These are phyloP conservation scores for Genyomyrus donnyi DNA, from an alignment of 2,113 vertebrate genomes.

Conservation along the genomic window DNA sequence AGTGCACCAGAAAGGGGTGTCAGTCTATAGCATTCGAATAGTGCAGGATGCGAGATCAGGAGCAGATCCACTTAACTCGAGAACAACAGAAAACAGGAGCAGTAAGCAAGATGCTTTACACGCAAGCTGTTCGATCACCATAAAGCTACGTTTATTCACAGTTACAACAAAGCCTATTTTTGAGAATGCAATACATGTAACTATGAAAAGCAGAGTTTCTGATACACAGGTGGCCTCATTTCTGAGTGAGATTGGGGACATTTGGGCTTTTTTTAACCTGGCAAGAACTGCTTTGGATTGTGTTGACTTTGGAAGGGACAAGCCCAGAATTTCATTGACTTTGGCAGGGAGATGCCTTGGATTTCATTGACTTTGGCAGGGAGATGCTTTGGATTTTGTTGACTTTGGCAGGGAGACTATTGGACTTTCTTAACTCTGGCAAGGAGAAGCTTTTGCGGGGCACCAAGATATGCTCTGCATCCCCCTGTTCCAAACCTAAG, in stretches of 20 bases:
- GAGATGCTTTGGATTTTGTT: not conserved
- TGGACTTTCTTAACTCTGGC: not conserved
- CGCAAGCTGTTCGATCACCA: not conserved
- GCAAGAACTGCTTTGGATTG: not conserved
- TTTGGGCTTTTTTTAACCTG: not conserved
- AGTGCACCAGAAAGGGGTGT: not conserved
- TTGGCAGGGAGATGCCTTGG: not conserved
- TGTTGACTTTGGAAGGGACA: not conserved
- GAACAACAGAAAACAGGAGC: not conserved
- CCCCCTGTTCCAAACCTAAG: not conserved
- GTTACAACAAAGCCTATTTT: not conserved
- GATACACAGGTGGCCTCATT: not conserved
- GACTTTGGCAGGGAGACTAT: not conserved
- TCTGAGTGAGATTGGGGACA: not conserved
- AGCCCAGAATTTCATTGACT: not conserved
- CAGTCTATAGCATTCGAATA: not conserved
- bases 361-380: not conserved
- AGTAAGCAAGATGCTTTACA: not conserved
- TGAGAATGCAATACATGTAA: not conserved
- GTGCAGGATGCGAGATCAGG: not conserved
- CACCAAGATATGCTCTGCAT: not conserved
- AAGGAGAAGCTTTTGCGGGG: not conserved
- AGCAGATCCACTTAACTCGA: not conserved
- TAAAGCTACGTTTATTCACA: not conserved
- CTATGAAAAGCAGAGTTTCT: not conserved